A percentile compares a stretch with the other conserved stretches of the same genome.
Evolutionary conservation across 2,113 vertebrate species (phyloP).

Genomic region (Pomatostomus ruficeps): DNA sequence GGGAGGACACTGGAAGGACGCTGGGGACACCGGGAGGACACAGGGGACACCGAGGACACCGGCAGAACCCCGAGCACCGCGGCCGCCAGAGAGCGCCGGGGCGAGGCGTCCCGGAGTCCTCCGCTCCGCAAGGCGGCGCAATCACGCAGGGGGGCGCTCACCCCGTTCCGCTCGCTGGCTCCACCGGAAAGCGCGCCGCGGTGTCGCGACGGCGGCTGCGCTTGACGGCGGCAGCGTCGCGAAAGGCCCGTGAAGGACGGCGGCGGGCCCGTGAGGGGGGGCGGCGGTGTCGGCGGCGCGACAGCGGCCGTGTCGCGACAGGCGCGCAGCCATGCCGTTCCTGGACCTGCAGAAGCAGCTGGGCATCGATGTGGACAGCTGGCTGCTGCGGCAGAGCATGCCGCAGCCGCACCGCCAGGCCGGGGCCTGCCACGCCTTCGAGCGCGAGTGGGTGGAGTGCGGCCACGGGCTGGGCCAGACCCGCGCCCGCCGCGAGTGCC

Average conservation of each 20-base stretch:
- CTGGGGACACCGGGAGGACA: too few species aligned
- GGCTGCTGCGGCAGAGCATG: slow-evolving; percentile 76
- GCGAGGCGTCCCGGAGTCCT: neutral
- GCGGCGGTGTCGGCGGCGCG: neutral
- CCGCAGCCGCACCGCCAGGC: slow-evolving; percentile 72
- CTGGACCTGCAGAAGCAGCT: slow-evolving; percentile 79
- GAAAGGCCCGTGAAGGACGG: neutral
- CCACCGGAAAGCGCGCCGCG: neutral
- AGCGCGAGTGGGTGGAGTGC: slow-evolving; percentile 94
- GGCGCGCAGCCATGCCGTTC: slow-evolving; percentile 81
- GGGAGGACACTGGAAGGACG: neutral
- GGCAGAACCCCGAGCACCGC: accelerated
- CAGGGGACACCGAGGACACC: neutral
- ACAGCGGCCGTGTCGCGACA: neutral
- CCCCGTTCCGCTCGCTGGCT: accelerated
- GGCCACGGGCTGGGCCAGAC: slow-evolving; percentile 80
- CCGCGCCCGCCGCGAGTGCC: slow-evolving; percentile 84
- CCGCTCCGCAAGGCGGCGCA: neutral
- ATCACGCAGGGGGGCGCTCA: accelerated
- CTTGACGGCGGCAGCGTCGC: slow-evolving; percentile 22
- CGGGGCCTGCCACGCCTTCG: slow-evolving; percentile 83
- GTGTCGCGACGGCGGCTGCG: neutral
- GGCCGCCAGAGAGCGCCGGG: neutral
- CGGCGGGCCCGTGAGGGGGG: neutral
- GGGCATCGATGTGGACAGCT: slow-evolving; percentile 80